A percentile compares a stretch with the other conserved stretches of the same genome.
Conservation (phyloP, 2,797 vertebrate genomes). For the Huso huso region DNA sequence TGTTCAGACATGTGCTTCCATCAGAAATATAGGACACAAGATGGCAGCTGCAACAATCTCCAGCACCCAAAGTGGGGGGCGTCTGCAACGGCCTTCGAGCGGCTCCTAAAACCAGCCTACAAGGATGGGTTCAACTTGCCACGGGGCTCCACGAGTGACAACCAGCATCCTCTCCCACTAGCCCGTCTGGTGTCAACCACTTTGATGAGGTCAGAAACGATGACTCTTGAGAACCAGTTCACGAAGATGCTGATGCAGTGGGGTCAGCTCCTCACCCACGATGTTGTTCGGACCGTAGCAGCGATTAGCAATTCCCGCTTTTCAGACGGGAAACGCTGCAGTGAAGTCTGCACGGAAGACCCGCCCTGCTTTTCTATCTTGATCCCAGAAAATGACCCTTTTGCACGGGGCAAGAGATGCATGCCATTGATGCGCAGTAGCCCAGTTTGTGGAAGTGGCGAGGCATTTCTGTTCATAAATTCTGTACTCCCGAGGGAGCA, state of each 20-base stretch:
- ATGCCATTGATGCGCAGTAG: conserved; percentile 57
- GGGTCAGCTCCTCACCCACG: conserved; percentile 56
- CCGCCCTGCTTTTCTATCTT: conserved; percentile 48
- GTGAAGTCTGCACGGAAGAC: conserved; percentile 46
- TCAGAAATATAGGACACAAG: conserved; percentile 45
- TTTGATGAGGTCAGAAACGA: conserved; percentile 47
- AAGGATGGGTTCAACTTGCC: conserved; percentile 55
- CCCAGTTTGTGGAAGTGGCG: conserved; percentile 48
- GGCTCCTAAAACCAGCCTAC: conserved; percentile 50
- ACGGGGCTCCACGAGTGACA: conserved; percentile 41
- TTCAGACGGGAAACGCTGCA: conserved; percentile 43
- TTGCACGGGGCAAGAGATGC: conserved; percentile 41
- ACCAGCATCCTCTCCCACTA: conserved; percentile 48
- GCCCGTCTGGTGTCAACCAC: conserved; percentile 49
- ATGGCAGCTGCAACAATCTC: conserved; percentile 54
- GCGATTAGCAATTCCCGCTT: conserved; percentile 58
- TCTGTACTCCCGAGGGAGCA: conserved; percentile 46
- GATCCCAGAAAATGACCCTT: conserved; percentile 46
- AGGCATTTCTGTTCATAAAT: conserved; percentile 55
- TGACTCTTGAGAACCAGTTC: conserved; percentile 47
- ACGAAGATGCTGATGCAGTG: conserved; percentile 58
- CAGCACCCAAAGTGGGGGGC: conserved; percentile 56
- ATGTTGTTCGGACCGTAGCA: conserved; percentile 53
- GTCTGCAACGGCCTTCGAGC: conserved; percentile 51
- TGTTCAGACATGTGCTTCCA: conserved; percentile 54